Percentiles rank a stretch among this genome's conserved stretches.
These are phyloP conservation scores for Macropodus opercularis DNA, from an alignment of 2,797 vertebrate species.

Conservation along the genomic window DNA sequence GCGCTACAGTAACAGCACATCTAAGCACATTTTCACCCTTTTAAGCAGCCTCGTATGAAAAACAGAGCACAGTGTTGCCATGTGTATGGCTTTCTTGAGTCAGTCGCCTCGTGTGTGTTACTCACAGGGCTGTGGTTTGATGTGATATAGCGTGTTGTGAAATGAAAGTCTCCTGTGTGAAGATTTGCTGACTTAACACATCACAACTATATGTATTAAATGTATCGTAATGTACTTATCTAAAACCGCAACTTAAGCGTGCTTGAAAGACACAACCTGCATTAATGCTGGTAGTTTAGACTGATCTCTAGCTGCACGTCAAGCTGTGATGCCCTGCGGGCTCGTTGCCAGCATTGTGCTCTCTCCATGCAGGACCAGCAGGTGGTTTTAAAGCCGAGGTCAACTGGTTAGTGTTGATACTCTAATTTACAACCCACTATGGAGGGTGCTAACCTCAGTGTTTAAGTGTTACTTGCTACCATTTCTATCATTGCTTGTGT, in stretches of 20 bases:
- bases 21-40: slow-evolving; percentile 15
- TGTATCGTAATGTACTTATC: too few relatives aligned
- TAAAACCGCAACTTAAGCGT: too few relatives aligned
- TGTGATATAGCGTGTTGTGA: background rate
- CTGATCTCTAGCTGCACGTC: too few relatives aligned
- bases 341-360: too few relatives aligned
- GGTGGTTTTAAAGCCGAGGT: background rate
- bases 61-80: background rate
- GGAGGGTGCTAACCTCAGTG: background rate
- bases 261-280: background rate
- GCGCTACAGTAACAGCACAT: slow-evolving; percentile 24
- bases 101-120: slow-evolving; percentile 1
- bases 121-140: background rate
- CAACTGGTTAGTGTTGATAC: background rate
- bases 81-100: slow-evolving; percentile 38
- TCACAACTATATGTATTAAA: too few relatives aligned
- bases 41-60: background rate
- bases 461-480: too few relatives aligned
- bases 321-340: too few relatives aligned
- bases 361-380: too few relatives aligned
- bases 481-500: background rate
- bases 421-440: background rate
- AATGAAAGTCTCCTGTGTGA: background rate
- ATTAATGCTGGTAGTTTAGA: too few relatives aligned
- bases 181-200: background rate